Percentiles rank a stretch among this genome's conserved stretches.
phyloP scores from a whole-genome alignment of 1,140 invertebrate genomes.

The Pseudomyrmex concolor region DNA sequence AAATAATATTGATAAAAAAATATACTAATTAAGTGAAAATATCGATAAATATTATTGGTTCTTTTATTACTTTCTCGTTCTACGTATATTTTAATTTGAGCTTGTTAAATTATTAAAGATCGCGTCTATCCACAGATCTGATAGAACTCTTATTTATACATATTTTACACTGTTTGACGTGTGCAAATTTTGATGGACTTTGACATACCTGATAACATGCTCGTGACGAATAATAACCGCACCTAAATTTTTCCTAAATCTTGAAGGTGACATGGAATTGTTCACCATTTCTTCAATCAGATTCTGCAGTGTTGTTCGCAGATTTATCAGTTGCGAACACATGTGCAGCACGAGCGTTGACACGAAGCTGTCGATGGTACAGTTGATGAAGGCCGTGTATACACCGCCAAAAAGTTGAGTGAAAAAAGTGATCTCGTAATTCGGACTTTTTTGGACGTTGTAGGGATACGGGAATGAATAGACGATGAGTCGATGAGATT shows the following conservation, averaged over 20 bases:
- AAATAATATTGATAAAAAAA: too few relatives aligned
- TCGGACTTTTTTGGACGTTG: background rate
- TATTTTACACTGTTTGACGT: background rate
- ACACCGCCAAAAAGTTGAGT: background rate
- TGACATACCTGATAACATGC: slow-evolving; percentile 60
- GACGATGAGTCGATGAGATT: background rate
- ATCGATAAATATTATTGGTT: too few relatives aligned
- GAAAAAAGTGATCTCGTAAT: background rate
- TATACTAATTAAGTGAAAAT: too few relatives aligned
- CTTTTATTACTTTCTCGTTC: too few relatives aligned
- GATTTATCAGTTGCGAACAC: slow-evolving; percentile 62
- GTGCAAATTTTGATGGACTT: background rate
- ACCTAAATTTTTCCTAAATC: slow-evolving; percentile 45
- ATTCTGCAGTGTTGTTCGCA: slow-evolving; percentile 27
- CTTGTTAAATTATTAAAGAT: background rate
- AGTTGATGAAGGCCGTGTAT: background rate
- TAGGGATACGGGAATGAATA: slow-evolving; percentile 62
- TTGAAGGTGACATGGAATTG: background rate
- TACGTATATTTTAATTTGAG: too few relatives aligned
- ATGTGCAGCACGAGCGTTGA: slow-evolving; percentile 67
- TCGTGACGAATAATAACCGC: slow-evolving; percentile 64
- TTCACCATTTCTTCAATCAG: slow-evolving; percentile 6
- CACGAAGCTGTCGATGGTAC: slow-evolving; percentile 55
- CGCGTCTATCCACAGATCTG: background rate
- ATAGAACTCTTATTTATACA: background rate